These are phyloP conservation scores for Apeltes quadracus DNA, from an alignment of 2,113 vertebrate genomes.

Conservation along the genomic window DNA sequence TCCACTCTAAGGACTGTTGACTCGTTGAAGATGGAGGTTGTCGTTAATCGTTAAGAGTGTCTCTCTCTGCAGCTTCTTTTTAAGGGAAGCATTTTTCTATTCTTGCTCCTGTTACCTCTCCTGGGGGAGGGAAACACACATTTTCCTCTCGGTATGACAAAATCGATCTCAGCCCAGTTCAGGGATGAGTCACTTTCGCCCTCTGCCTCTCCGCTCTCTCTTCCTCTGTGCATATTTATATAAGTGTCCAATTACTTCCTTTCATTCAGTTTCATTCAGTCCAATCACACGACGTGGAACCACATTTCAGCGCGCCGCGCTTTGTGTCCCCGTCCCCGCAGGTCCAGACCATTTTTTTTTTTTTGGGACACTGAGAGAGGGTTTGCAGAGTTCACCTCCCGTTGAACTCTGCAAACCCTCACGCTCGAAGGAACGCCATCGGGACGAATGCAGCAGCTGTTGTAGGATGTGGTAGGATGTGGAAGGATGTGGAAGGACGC, in stretches of 20 bases:
- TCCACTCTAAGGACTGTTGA: too few relatives aligned
- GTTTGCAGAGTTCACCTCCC: too few relatives aligned
- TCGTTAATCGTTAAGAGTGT: background rate
- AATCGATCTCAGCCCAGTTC: constrained; percentile 57
- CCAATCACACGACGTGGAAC: constrained; percentile 30
- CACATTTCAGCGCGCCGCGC: background rate
- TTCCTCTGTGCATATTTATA: constrained; percentile 2
- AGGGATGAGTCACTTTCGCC: constrained; percentile 57
- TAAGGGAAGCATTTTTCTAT: background rate
- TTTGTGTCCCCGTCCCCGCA: background rate
- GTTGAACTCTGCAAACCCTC: too few relatives aligned
- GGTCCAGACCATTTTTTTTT: too few relatives aligned
- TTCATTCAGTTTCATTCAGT: constrained; percentile 22
- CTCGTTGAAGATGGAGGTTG: too few relatives aligned
- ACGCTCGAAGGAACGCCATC: background rate
- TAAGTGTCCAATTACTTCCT: constrained; percentile 34
- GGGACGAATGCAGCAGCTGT: too few relatives aligned
- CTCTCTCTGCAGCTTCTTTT: constrained; percentile 23
- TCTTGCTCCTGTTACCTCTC: constrained; percentile 39
- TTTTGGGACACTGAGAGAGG: too few relatives aligned
- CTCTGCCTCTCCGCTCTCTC: background rate
- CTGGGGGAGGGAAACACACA: constrained; percentile 42
- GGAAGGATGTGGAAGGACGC: background rate
- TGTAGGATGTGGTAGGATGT: too few relatives aligned
- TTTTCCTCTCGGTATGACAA: constrained; percentile 64